Evolutionary conservation across 2,113 vertebrate genomes (phyloP).

Genomic region (Platysteira castanea): DNA sequence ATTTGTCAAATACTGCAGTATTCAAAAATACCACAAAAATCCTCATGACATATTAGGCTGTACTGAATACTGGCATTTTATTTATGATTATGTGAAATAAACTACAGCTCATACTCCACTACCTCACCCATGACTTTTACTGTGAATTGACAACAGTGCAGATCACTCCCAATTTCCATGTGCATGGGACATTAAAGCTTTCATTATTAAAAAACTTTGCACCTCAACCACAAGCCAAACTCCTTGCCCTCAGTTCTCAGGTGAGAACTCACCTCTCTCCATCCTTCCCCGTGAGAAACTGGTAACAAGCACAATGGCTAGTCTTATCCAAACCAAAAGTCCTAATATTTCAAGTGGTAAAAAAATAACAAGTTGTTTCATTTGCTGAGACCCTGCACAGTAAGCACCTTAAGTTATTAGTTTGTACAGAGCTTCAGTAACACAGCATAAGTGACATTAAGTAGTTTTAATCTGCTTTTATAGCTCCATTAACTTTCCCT

Average conservation of each 20-base stretch:
- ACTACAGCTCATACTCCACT: background rate
- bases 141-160: background rate
- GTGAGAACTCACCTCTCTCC: background rate
- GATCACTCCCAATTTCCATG: background rate
- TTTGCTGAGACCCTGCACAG: background rate
- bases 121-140: background rate
- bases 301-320: background rate
- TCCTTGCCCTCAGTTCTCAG: background rate
- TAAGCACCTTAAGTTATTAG: slow-evolving; percentile 51
- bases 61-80: background rate
- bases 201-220: background rate
- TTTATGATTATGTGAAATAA: background rate
- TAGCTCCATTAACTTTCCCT: slow-evolving; percentile 19
- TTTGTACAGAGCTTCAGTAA: slow-evolving; percentile 9
- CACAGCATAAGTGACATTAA: slow-evolving; percentile 33
- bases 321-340: background rate
- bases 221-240: background rate
- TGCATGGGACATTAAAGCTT: background rate
- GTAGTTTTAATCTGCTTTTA: slow-evolving; percentile 52
- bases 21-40: background rate
- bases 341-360: background rate
- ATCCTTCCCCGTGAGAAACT: background rate
- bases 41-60: background rate
- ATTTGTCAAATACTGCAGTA: background rate
- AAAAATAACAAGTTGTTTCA: background rate